phyloP scores from a whole-genome alignment of 2,888 invertebrate species.

The Nemotelus nigrinus region DNA sequence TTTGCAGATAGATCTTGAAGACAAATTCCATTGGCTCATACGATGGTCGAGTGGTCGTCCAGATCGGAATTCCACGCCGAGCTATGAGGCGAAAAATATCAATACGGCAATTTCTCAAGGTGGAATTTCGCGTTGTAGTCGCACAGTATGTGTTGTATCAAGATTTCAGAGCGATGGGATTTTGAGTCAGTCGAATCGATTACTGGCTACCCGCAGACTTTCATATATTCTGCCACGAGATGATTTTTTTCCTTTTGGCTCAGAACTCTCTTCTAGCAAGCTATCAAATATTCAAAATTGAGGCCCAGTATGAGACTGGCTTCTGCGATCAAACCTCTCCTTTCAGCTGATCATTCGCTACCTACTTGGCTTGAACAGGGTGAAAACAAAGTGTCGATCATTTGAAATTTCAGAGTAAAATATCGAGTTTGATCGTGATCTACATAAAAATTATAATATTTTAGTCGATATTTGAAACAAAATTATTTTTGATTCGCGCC shows the following conservation, averaged over 20 bases:
- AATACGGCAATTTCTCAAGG: slow-evolving; percentile 14
- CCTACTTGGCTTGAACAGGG: no score
- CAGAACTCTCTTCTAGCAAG: slow-evolving; percentile 26
- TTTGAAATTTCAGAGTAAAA: no score
- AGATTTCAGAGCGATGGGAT: slow-evolving; percentile 38
- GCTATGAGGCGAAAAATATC: slow-evolving; percentile 20
- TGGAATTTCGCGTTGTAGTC: slow-evolving; percentile 36
- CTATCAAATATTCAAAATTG: slow-evolving; percentile 32
- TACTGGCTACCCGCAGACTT: slow-evolving; percentile 43
- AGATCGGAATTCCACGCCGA: background rate
- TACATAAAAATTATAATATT: no score
- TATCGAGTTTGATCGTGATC: no score
- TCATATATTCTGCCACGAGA: slow-evolving; percentile 9
- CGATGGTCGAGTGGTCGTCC: slow-evolving; percentile 3
- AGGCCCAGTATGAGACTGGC: background rate
- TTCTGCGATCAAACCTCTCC: no score
- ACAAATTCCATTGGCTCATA: slow-evolving; percentile 38
- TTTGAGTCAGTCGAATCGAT: slow-evolving; percentile 14
- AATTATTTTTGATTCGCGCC: no score
- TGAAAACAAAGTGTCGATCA: no score
- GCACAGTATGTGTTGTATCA: slow-evolving; percentile 42
- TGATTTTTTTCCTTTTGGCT: slow-evolving; percentile 24
- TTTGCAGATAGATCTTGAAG: slow-evolving; percentile 29
- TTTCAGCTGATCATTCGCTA: no score
- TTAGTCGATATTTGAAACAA: no score